Evolutionary conservation across 1,140 invertebrate species (phyloP).

Genomic region (Pseudobourletiella spinata): DNA sequence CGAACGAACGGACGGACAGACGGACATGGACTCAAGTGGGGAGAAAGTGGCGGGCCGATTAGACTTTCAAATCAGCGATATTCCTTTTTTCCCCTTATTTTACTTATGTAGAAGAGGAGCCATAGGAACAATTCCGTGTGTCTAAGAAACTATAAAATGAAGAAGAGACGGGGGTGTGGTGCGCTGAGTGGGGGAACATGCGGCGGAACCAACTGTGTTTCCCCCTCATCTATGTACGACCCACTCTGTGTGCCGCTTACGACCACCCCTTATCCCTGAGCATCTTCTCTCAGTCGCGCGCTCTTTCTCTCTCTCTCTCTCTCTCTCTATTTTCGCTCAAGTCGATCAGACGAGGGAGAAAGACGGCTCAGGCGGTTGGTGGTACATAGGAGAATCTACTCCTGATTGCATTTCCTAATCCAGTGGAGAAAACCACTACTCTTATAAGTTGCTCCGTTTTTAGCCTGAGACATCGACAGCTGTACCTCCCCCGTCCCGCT

Average conservation of each 20-base stretch:
- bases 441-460: conserved; percentile 5
- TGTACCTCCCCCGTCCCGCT: conserved; percentile 10
- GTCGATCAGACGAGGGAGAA: neutral
- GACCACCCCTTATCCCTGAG: too few relatives aligned
- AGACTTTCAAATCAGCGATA: conserved; percentile 31
- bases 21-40: neutral
- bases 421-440: conserved; percentile 33
- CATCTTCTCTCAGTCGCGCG: too few relatives aligned
- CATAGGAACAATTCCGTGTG: too few relatives aligned
- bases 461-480: conserved; percentile 30
- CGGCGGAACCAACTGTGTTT: too few relatives aligned
- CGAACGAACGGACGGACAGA: neutral
- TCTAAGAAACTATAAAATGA: too few relatives aligned
- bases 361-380: too few relatives aligned
- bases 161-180: too few relatives aligned
- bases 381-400: neutral
- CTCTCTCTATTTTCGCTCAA: neutral
- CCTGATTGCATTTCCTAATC: conserved; percentile 35
- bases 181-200: too few relatives aligned
- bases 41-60: conserved; percentile 8
- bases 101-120: too few relatives aligned
- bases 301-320: too few relatives aligned
- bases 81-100: conserved; percentile 20
- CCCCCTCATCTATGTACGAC: too few relatives aligned
- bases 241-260: too few relatives aligned